phyloP scores from a whole-genome alignment of 2,113 vertebrate genomes.

The Enhydra lutris region DNA sequence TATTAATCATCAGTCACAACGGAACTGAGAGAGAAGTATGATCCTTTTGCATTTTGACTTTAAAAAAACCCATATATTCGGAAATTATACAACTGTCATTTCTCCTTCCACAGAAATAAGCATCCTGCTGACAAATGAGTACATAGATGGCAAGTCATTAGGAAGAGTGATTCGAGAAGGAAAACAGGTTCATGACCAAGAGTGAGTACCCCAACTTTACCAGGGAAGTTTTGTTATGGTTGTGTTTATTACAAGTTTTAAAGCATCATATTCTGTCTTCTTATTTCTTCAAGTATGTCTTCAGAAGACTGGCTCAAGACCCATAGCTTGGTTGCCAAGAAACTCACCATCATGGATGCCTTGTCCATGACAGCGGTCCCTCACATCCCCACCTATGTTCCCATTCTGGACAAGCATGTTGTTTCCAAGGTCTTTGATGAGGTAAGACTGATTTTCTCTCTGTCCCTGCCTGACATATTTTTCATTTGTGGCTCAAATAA shows the following conservation, averaged over 20 bases:
- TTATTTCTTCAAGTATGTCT: conserved; percentile 77
- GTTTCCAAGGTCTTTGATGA: conserved; percentile 86
- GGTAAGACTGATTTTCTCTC: conserved; percentile 76
- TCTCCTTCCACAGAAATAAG: conserved; percentile 75
- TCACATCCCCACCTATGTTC: conserved; percentile 79
- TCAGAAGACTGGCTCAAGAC: conserved; percentile 84
- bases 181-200: neutral
- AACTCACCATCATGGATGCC: conserved; percentile 85
- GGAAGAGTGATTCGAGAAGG: neutral
- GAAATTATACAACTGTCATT: neutral
- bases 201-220: conserved; percentile 72
- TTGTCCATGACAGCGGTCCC: conserved; percentile 78
- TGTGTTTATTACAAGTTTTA: conserved; percentile 28
- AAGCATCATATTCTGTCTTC: conserved; percentile 30
- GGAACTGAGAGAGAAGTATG: neutral
- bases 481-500: conserved; percentile 5
- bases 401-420: conserved; percentile 84
- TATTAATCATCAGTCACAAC: neutral
- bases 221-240: neutral
- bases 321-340: conserved; percentile 82
- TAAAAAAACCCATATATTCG: neutral
- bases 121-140: neutral
- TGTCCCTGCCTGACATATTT: neutral
- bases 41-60: neutral
- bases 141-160: neutral